Percentiles rank a stretch among this genome's conserved stretches.
These are phyloP conservation scores for Raillietiella orientalis DNA, from an alignment of 2,888 invertebrate genomes.

Conservation along the genomic window DNA sequence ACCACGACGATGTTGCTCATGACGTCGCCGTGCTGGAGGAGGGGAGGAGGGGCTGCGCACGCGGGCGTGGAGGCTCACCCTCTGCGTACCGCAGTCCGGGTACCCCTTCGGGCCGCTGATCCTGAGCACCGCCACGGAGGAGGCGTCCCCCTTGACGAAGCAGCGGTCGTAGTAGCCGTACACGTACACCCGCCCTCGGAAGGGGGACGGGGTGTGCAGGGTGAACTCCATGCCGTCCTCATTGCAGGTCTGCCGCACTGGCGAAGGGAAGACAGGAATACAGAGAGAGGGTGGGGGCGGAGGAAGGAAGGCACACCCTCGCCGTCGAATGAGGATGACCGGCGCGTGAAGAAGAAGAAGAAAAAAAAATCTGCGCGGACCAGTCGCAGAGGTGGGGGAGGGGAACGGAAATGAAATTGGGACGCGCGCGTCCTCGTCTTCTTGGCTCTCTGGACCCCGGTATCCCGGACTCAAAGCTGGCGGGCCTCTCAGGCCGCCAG, in stretches of 20 bases:
- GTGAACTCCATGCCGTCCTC: conserved; percentile 86
- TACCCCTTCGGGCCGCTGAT: conserved; percentile 73
- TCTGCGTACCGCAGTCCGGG: conserved; percentile 66
- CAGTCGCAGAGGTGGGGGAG: too few species aligned
- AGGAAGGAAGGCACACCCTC: too few species aligned
- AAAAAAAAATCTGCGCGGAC: too few species aligned
- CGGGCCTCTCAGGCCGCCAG: too few species aligned
- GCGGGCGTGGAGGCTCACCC: conserved; percentile 17
- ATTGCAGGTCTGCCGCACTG: conserved; percentile 63
- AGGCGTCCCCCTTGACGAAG: conserved; percentile 67
- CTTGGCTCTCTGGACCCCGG: too few species aligned
- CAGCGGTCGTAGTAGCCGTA: conserved; percentile 69
- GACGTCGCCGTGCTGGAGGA: conserved; percentile 49
- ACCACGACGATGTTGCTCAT: conserved; percentile 80
- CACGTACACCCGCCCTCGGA: conserved; percentile 61
- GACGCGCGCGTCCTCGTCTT: too few species aligned
- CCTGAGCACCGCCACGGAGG: conserved; percentile 40
- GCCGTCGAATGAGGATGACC: too few species aligned
- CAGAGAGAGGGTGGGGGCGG: too few species aligned
- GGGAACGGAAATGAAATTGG: too few species aligned
- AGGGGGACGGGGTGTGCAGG: conserved; percentile 52
- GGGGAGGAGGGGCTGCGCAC: conserved; percentile 1
- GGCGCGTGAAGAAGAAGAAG: too few species aligned
- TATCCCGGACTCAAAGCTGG: too few species aligned
- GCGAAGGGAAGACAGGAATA: neutral